Evolutionary conservation across 2,888 invertebrate genomes (phyloP), one percentile per base, ranked within the genome.

Genomic region (Leptopilina myrica): DNA sequence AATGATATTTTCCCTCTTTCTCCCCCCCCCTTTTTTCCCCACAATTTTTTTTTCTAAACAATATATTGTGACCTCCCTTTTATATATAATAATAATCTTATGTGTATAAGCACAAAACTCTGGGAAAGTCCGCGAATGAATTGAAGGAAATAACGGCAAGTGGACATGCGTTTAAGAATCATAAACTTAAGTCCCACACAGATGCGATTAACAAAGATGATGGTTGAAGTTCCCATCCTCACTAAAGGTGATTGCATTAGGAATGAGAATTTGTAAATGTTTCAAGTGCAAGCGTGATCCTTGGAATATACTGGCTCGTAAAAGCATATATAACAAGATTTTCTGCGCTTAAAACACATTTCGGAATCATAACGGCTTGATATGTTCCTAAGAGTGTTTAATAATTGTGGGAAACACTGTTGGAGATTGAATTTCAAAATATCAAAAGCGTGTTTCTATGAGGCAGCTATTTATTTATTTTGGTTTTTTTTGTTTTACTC

Each of bases 251-350:
- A 69, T 69, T 69, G 69, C 69, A 69, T 69, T 69, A 69, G 49
- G 26, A 69, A 69, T 53, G 69, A 69, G 69, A 53, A 69, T 69
- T 69, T 53, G 69, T 49, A 49, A 53, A 69, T 53, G 53, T 69
- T 69, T 69, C 69, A 26, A 69, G 69, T 69, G 49, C 69, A 46
- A 46, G 46, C 46, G 20, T 67, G 67, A 49, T 67, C 46, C 43
- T 49, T 20, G 46, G 69, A 69, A 69, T 69, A 53, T 69, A 26
- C 69, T 53, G 53, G 69, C 69, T 69, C 69, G 53, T 69, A 69
- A 69, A 69, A 69, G 53, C 69, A 69, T 69, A 69, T 26, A 69
- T 49, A 69, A 69, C 69, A 69, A 69, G 69, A 69, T 69, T 69
- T 26, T 69, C 69, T 26, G 49, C 69, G 69, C 69, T 69, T 69